Evolutionary conservation across 2,888 invertebrate species (phyloP), one percentile per base, ranked within the genome.

Genomic region (Pterostichus niger): DNA sequence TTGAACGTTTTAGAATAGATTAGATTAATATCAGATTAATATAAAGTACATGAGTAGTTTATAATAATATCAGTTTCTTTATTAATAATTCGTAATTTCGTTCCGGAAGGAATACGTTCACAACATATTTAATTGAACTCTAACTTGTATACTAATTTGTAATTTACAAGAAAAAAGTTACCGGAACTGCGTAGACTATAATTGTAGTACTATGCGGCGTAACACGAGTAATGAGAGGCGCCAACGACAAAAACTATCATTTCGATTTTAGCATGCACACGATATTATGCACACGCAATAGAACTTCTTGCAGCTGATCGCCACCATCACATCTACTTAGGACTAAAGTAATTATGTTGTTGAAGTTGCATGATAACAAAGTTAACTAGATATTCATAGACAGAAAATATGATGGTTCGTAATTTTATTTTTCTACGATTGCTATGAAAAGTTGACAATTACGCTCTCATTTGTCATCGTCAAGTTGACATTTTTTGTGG

Each of bases 261-360:
- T 71, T 71, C 44, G 44, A 17, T 71, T 56, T 71, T 44, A 71
- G 68, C 44, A 44, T 44, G 15, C 17, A 71, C 44, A 44, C 15
- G 15, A 40, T 9, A 71, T 71, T 71, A 71, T 71, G 68, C 44
- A 71, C 68, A 71, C 68, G 68, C 68, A 71, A 71, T 9, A 71
- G 44, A 44, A 15, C 15, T 71, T 71, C 68, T 71, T 71, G 68
- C 44, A 40, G 35, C 13, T n/a, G n/a, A n/a, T n/a, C n/a, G n/a
- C n/a, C n/a, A n/a, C n/a, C 33, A 35, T 24, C 24, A 52, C 52
- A 40, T 40, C 52, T 6, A 11, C 13, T 13, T 0, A 52, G 13
- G n/a, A 13, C 52, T n/a, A 1, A 11, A 10, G 52, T 40, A 40
- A 40, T 40, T 40, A 40, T 40, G 6, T 40, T 40, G 40, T 40